These are phyloP conservation scores for Brachionus plicatilis DNA, from an alignment of 1,140 invertebrate species.

Conservation along the genomic window DNA sequence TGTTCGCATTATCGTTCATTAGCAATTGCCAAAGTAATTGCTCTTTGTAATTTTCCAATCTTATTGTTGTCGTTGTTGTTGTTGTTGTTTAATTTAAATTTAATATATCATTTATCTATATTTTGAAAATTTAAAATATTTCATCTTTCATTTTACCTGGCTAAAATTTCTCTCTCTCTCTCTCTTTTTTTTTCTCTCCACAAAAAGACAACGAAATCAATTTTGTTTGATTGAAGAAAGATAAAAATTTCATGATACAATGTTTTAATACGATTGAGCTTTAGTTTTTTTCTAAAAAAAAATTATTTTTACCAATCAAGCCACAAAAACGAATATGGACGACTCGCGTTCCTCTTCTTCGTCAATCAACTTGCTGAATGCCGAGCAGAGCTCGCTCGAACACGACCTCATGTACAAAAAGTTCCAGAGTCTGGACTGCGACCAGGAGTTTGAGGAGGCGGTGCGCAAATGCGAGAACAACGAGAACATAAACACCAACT, in stretches of 20 bases:
- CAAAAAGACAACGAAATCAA: background rate
- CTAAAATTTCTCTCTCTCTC: background rate
- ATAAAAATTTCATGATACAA: conserved; percentile 11
- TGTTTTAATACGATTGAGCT: conserved; percentile 20
- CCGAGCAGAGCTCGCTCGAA: background rate
- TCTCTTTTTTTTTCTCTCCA: background rate
- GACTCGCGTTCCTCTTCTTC: background rate
- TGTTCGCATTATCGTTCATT: conserved; percentile 25
- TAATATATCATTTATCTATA: conserved; percentile 33
- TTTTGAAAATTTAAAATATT: conserved; percentile 16
- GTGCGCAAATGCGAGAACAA: conserved; percentile 10
- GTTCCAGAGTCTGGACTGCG: conserved; percentile 1
- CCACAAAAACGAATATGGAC: background rate
- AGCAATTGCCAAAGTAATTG: conserved; percentile 8
- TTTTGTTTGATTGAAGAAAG: conserved; percentile 3
- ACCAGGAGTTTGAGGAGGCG: background rate
- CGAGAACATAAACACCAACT: conserved; percentile 17
- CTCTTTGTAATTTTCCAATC: conserved; percentile 5
- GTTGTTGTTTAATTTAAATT: conserved; percentile 36
- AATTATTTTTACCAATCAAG: background rate
- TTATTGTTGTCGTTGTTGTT: background rate
- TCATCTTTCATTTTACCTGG: background rate
- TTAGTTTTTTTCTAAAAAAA: background rate
- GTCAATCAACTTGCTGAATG: background rate
- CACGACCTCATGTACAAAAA: conserved; percentile 19